A percentile compares a stretch with the other conserved stretches of the same genome.
phyloP scores from a whole-genome alignment of 2,797 vertebrate species.

The Leuciscus waleckii region DNA sequence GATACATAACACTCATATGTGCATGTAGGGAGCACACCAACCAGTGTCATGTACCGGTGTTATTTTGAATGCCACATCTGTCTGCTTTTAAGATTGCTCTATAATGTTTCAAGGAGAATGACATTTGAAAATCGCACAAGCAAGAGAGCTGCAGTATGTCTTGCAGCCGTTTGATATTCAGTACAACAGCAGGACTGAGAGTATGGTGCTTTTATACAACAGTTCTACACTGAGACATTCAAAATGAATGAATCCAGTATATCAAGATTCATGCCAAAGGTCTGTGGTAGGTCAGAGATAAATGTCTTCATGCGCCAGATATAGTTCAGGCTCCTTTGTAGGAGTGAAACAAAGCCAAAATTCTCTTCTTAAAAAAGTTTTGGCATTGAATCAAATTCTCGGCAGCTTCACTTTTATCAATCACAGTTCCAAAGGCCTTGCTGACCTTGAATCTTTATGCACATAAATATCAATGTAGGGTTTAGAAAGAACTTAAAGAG shows the following conservation, averaged over 20 bases:
- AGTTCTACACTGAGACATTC: not conserved
- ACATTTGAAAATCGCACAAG: not conserved
- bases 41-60: not conserved
- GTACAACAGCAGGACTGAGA: not conserved
- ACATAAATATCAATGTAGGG: not conserved
- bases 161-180: not conserved
- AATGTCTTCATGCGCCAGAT: slow-evolving; percentile 7
- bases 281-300: slow-evolving; percentile 21
- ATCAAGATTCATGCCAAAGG: not conserved
- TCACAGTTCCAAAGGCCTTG: not conserved
- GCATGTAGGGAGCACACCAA: slow-evolving; percentile 14
- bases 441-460: slow-evolving; percentile 13
- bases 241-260: not conserved
- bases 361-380: not conserved
- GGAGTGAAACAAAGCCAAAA: slow-evolving; percentile 23
- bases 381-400: slow-evolving; percentile 4
- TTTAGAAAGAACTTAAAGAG: not conserved
- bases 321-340: slow-evolving; percentile 10
- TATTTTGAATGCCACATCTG: slow-evolving; percentile 1
- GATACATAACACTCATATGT: slow-evolving; percentile 14
- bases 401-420: not conserved
- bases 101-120: not conserved
- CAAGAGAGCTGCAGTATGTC: not conserved
- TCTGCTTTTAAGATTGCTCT: not conserved
- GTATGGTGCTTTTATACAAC: not conserved